These are phyloP conservation scores for Pseudorhiza aurosa DNA, from an alignment of 30 jellyfish, hydroid and myxozoan species.

Conservation along the genomic window DNA sequence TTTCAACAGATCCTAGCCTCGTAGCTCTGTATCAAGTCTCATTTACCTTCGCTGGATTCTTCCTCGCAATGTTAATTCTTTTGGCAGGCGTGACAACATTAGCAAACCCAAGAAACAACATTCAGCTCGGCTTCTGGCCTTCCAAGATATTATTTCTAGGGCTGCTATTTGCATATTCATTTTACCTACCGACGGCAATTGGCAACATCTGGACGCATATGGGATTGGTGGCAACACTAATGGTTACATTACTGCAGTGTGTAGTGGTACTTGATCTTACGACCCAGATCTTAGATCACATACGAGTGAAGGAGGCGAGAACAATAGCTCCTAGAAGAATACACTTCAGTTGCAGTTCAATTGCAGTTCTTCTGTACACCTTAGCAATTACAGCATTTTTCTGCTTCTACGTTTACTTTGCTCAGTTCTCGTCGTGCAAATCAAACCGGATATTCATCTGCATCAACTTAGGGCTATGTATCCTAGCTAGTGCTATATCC, in stretches of 20 bases:
- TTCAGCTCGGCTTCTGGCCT: conserved; percentile 92
- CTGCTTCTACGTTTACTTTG: conserved; percentile 87
- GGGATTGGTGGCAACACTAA: conserved; percentile 61
- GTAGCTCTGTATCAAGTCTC: conserved; percentile 68
- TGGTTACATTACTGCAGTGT: conserved; percentile 61
- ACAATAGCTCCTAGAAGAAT: conserved; percentile 12
- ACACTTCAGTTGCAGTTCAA: conserved; percentile 73
- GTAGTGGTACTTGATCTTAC: conserved; percentile 73
- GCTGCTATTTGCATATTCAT: conserved; percentile 16
- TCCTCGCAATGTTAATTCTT: conserved; percentile 35
- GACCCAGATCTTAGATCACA: conserved; percentile 22
- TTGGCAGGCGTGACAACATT: conserved; percentile 8
- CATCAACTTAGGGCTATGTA: conserved; percentile 84
- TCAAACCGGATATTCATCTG: conserved; percentile 82
- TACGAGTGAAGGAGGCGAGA: conserved; percentile 9
- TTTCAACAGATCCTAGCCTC: conserved; percentile 77
- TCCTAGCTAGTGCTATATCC: conserved; percentile 75
- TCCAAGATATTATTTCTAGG: conserved; percentile 52
- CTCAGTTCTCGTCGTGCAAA: conserved; percentile 72
- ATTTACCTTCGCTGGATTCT: conserved; percentile 42
- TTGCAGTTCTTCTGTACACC: conserved; percentile 71
- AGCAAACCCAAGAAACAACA: conserved; percentile 28
- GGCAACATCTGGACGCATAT: conserved; percentile 77
- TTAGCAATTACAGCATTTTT: conserved; percentile 71
- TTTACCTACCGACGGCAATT: conserved; percentile 46